Evolutionary conservation across 2,797 vertebrate genomes (phyloP).

Genomic region (Thamnophis elegans): DNA sequence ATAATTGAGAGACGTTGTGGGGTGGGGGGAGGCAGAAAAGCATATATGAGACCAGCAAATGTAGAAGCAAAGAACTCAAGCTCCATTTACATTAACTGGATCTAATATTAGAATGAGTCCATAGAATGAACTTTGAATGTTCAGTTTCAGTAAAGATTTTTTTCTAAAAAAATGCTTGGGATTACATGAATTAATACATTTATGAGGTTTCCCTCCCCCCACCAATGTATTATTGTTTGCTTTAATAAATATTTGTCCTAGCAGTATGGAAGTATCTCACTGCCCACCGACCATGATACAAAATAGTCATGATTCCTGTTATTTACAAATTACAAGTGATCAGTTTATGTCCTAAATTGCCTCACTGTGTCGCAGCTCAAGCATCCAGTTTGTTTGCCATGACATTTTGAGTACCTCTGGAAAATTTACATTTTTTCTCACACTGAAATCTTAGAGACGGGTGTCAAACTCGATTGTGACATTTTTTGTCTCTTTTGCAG

Average conservation of each 20-base stretch:
- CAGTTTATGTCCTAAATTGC: background rate
- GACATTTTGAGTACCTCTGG: background rate
- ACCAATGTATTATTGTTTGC: background rate
- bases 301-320: constrained; percentile 13
- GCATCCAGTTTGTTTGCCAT: background rate
- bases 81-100: background rate
- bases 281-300: background rate
- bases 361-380: background rate
- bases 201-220: background rate
- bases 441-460: background rate
- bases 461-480: too few species aligned
- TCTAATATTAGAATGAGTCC: background rate
- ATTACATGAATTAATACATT: background rate
- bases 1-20: background rate
- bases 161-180: background rate
- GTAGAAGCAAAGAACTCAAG: background rate
- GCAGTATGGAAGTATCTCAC: background rate
- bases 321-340: background rate
- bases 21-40: background rate
- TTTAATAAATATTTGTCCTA: constrained; percentile 19
- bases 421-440: background rate
- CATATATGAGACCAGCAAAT: background rate
- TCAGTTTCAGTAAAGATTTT: background rate
- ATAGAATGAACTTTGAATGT: background rate
- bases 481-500: too few species aligned